Base-by-base conservation (phyloP, 1,140 invertebrate species). In the Drosophila truncata region DNA sequence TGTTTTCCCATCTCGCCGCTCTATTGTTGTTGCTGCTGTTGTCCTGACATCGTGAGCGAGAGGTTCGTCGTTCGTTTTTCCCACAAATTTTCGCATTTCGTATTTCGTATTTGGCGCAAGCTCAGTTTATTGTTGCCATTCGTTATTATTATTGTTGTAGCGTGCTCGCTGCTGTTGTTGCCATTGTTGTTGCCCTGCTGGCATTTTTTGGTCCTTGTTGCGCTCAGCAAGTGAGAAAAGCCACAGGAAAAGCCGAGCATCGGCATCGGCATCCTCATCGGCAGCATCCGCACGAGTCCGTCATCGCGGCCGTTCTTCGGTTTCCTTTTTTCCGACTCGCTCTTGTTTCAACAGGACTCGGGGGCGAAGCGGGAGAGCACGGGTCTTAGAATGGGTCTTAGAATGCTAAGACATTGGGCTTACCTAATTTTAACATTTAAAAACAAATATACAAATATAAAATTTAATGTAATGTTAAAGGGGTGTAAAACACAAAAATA, bases 91-190 rank as follows among this genome's bases (percentile, higher is more conserved):
- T 52, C 70, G 78, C 54, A 62, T 82, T 81, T 81, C 55, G 54
- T 46, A 62, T 82, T 83, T 83, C 58, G 64, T 63, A 78, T 80
- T 80, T 80, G 86, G 85, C 85, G 85, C 85, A 90, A 90, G 82
- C 85, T 81, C 85, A 90, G 85, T 90, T 67, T 90, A 90, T 88
- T 88, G 85, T 88, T 90, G 78, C 65, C 67, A 67, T 87, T 79
- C 67, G 57, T 63, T 71, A 62, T 66, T 81, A 46, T 61, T 80
- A 74, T 63, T 80, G 62, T 59, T 83, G 57, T 69, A 70, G 69
- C 8, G 20, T 23, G 23, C 33, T 63, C 52, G 62, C 50, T 69
- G 65, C 33, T 55, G 50, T 58, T 74, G 71, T 62, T 69, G 73
- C 25, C 35, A 46, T 58, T 82, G 80, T 58, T 74, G 64, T 67